Conservation (phyloP, 2,888 invertebrate species). For the Lochmaea capreae region DNA sequence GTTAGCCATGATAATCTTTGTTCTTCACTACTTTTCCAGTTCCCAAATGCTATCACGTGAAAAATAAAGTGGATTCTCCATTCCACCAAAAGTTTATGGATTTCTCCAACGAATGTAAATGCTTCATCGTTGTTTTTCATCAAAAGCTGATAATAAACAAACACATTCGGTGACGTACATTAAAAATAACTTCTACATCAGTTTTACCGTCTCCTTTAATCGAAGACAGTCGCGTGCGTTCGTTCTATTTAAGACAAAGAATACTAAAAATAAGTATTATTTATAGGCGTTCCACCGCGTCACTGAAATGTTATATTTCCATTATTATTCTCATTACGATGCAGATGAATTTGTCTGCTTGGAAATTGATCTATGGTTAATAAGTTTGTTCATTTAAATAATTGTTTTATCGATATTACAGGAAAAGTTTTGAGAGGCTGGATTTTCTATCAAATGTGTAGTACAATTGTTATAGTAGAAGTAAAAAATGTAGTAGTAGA, state of each 20-base stretch:
- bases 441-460: too few relatives aligned
- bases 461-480: too few relatives aligned
- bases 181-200: slow-evolving; percentile 40
- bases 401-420: too few relatives aligned
- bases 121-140: slow-evolving; percentile 16
- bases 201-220: slow-evolving; percentile 43
- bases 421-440: too few relatives aligned
- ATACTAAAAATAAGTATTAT: slow-evolving; percentile 44
- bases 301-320: slow-evolving; percentile 24
- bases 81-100: too few relatives aligned
- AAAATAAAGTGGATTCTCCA: too few relatives aligned
- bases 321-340: slow-evolving; percentile 30
- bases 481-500: too few relatives aligned
- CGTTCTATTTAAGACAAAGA: slow-evolving; percentile 36
- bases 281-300: slow-evolving; percentile 31
- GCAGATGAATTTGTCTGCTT: slow-evolving; percentile 17
- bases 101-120: not conserved
- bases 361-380: slow-evolving; percentile 5
- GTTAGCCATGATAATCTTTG: too few relatives aligned
- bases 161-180: slow-evolving; percentile 20
- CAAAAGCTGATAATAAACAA: slow-evolving; percentile 33
- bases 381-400: not conserved
- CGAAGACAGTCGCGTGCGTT: slow-evolving; percentile 37
- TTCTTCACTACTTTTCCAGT: too few relatives aligned
- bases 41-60: too few relatives aligned